Conservation (phyloP, 2,113 vertebrate species). For the Apodemus speciosus region DNA sequence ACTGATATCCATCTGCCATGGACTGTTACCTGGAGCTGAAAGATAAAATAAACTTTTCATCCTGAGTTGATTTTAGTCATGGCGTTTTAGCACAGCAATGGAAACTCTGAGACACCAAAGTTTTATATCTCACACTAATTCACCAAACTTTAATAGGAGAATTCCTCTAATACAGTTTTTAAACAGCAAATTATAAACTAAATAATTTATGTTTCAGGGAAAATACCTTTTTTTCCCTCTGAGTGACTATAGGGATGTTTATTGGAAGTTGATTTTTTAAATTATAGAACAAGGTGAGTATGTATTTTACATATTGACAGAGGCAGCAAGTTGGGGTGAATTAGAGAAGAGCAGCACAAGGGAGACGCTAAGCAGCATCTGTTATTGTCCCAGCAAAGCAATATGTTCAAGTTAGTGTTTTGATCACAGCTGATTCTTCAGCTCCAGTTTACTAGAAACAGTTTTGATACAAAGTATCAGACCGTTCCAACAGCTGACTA, state of each 20-base stretch:
- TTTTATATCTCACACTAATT: not conserved
- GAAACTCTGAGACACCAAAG: not conserved
- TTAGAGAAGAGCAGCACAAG: not conserved
- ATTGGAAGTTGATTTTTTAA: not conserved
- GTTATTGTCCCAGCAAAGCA: not conserved
- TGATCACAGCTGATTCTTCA: not conserved
- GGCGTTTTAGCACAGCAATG: not conserved
- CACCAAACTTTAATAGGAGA: not conserved
- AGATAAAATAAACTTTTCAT: not conserved
- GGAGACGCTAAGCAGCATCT: not conserved
- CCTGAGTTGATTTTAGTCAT: not conserved
- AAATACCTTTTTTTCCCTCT: not conserved
- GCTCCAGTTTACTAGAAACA: not conserved
- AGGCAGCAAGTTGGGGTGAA: not conserved
- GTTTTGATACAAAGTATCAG: not conserved
- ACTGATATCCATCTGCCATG: not conserved
- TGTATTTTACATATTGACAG: not conserved
- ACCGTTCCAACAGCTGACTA: too few species aligned
- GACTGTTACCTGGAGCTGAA: not conserved
- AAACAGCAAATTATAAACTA: not conserved
- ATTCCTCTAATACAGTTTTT: not conserved
- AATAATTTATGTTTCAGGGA: not conserved
- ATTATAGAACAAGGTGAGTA: not conserved
- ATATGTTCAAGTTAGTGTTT: not conserved
- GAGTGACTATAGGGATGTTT: not conserved